Percentiles rank a stretch among this genome's conserved stretches.
phyloP scores from a whole-genome alignment of 2,797 vertebrate species.

The Xenopus petersii region DNA sequence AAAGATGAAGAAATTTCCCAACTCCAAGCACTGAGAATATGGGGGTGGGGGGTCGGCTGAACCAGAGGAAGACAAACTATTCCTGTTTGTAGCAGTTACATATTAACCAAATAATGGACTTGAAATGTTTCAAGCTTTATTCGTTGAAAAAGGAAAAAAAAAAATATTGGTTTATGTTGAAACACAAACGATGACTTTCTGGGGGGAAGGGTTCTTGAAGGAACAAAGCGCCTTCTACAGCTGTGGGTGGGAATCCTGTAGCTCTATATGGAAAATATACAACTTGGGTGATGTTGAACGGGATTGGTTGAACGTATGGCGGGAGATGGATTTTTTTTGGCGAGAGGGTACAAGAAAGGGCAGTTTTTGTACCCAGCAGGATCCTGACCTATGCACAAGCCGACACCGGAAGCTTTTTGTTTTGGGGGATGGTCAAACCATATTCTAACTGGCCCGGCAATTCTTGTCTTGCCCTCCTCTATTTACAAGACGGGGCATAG shows the following conservation, averaged over 20 bases:
- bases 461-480: constrained; percentile 2
- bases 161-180: constrained; percentile 83
- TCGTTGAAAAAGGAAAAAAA: constrained; percentile 73
- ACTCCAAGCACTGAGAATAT: constrained; percentile 74
- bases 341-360: constrained; percentile 40
- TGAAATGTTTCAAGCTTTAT: constrained; percentile 91
- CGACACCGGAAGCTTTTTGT: constrained; percentile 64
- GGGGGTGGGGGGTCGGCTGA: constrained; percentile 72
- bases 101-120: constrained; percentile 99
- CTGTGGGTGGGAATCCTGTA: background rate
- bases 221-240: constrained; percentile 59
- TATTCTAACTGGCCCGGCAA: constrained; percentile 69
- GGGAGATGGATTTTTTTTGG: background rate
- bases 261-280: background rate
- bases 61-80: constrained; percentile 68
- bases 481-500: constrained; percentile 15
- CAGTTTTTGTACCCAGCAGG: constrained; percentile 71
- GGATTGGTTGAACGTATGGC: background rate
- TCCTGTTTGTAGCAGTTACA: constrained; percentile 95
- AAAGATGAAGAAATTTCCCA: constrained; percentile 56
- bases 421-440: constrained; percentile 57
- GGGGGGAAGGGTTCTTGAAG: constrained; percentile 73
- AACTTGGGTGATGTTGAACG: constrained; percentile 40
- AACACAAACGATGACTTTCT: constrained; percentile 74
- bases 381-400: constrained; percentile 97